A percentile compares a stretch with the other conserved stretches of the same genome.
phyloP scores from a whole-genome alignment of 2,113 vertebrate species.

The Diadophis punctatus region DNA sequence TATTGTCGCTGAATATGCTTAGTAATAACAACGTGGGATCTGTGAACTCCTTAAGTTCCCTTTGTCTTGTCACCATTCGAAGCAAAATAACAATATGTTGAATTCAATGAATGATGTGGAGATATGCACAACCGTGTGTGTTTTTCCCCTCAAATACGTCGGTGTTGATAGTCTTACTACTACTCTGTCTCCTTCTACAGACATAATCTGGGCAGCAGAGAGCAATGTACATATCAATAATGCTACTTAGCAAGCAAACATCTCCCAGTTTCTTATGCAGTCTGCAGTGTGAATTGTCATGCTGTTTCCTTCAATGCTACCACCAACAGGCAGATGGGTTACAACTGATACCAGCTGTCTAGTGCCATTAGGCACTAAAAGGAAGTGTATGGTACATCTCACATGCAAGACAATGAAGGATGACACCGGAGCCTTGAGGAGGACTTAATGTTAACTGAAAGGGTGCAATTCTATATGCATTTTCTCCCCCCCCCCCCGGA shows the following conservation, averaged over 20 bases:
- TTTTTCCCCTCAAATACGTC: neutral
- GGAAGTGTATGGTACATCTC: slow-evolving; percentile 6
- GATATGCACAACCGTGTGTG: neutral
- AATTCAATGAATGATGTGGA: neutral
- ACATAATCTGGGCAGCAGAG: neutral
- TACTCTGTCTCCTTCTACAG: neutral
- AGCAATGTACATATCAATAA: neutral
- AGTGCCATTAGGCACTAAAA: neutral
- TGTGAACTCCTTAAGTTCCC: neutral
- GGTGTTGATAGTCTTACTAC: neutral
- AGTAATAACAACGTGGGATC: neutral
- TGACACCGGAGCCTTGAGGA: neutral
- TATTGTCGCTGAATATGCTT: neutral
- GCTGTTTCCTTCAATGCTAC: neutral
- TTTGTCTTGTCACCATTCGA: neutral
- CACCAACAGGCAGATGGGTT: neutral
- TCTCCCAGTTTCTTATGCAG: neutral
- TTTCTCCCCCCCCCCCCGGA: neutral
- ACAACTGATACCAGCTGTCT: neutral
- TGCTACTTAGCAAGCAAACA: neutral
- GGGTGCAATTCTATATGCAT: neutral
- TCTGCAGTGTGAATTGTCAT: neutral
- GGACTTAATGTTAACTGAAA: neutral
- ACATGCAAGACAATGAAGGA: neutral
- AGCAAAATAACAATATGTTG: neutral